Evolutionary conservation across 2,797 vertebrate genomes (phyloP).

Genomic region (Leuciscus waleckii): DNA sequence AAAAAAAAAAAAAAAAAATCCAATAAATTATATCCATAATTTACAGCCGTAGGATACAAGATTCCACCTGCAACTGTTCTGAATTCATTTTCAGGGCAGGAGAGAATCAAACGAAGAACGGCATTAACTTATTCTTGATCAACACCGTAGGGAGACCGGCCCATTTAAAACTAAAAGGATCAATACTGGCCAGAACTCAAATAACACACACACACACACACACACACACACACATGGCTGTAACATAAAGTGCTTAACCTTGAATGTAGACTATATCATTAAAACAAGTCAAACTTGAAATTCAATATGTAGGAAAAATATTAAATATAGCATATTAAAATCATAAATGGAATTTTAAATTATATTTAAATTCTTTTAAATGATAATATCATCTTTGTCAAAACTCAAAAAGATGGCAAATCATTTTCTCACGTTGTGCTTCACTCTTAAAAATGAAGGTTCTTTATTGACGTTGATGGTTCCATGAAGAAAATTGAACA

Average conservation of each 20-base stretch:
- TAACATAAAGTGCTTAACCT: conserved; percentile 37
- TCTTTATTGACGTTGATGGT: not conserved
- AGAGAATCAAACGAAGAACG: conserved; percentile 74
- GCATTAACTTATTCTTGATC: conserved; percentile 78
- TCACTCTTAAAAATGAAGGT: not conserved
- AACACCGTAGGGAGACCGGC: conserved; percentile 71
- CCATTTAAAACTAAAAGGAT: conserved; percentile 67
- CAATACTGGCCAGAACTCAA: conserved; percentile 70
- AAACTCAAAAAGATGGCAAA: not conserved
- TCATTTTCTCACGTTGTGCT: not conserved
- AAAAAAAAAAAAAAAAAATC: conserved; percentile 67
- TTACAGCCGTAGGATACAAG: conserved; percentile 77
- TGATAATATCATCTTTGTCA: not conserved
- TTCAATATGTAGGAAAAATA: not conserved
- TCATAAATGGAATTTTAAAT: not conserved
- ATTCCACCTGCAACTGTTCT: conserved; percentile 70
- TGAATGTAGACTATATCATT: conserved; percentile 26
- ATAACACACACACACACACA: conserved; percentile 58
- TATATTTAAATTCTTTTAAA: not conserved
- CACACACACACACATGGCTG: conserved; percentile 29
- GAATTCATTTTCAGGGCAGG: conserved; percentile 76
- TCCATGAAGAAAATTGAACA: not conserved
- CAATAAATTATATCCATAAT: conserved; percentile 80
- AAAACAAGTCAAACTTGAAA: conserved; percentile 10
- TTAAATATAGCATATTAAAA: not conserved